phyloP scores from a whole-genome alignment of 2,888 invertebrate genomes.

The Acronicta aceris region DNA sequence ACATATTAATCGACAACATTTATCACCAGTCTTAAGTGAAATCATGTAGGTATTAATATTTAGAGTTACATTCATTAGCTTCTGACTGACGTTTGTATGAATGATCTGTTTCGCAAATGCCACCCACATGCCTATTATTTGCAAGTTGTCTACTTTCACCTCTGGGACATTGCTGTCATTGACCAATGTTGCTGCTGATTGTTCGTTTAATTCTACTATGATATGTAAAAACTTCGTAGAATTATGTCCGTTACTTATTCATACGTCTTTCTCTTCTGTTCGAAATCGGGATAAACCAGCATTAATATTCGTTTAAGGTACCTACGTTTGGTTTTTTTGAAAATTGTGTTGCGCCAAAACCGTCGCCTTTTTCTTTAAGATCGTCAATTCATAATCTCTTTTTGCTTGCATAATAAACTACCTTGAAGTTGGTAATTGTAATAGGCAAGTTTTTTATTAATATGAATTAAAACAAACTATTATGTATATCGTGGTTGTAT shows the following conservation, averaged over 20 bases:
- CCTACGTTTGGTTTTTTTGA: slow-evolving; percentile 31
- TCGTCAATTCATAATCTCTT: slow-evolving; percentile 37
- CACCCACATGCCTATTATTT: slow-evolving; percentile 74
- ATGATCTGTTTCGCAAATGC: slow-evolving; percentile 71
- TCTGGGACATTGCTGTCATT: slow-evolving; percentile 59
- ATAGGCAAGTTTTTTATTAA: slow-evolving; percentile 17
- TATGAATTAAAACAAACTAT: slow-evolving; percentile 9
- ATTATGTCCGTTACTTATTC: slow-evolving; percentile 17
- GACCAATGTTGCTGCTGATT: slow-evolving; percentile 56
- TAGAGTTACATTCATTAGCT: slow-evolving; percentile 59
- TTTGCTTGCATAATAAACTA: slow-evolving; percentile 39
- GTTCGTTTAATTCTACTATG: slow-evolving; percentile 26
- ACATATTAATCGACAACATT: slow-evolving; percentile 27
- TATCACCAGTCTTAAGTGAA: slow-evolving; percentile 49
- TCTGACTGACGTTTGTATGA: slow-evolving; percentile 67
- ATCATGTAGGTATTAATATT: slow-evolving; percentile 46
- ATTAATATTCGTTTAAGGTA: slow-evolving; percentile 31
- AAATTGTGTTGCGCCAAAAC: slow-evolving; percentile 32
- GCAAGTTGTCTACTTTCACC: slow-evolving; percentile 73
- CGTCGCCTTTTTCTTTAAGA: slow-evolving; percentile 31
- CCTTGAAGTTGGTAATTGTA: slow-evolving; percentile 33
- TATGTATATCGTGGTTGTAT: slow-evolving; percentile 29
- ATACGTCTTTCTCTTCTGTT: slow-evolving; percentile 14
- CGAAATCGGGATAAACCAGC: slow-evolving; percentile 42
- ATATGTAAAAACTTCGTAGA: slow-evolving; percentile 18